phyloP scores from a whole-genome alignment of 2,797 vertebrate genomes.

The Psittacula echo region DNA sequence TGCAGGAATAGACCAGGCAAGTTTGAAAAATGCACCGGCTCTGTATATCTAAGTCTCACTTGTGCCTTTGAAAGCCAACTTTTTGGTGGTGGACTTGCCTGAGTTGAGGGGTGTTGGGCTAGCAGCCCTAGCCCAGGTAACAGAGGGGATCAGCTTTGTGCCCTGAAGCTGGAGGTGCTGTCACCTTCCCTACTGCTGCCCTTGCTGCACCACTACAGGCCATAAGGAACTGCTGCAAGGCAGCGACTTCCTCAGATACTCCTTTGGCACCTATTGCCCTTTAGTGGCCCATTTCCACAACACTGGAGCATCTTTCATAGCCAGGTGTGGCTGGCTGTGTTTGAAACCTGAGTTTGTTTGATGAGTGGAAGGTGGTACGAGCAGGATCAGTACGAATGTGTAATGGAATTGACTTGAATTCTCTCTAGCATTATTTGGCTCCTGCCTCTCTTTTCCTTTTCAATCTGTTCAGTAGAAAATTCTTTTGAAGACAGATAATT shows the following conservation, averaged over 20 bases:
- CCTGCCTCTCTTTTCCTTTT: background rate
- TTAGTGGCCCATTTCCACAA: background rate
- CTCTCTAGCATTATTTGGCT: conserved; percentile 18
- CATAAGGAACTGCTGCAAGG: background rate
- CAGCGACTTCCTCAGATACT: background rate
- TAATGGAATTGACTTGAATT: conserved; percentile 13
- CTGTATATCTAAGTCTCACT: background rate
- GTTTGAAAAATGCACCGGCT: background rate
- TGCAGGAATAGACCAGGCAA: background rate
- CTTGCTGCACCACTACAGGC: background rate
- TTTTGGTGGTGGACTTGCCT: background rate
- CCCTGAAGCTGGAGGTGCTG: background rate
- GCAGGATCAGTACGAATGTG: background rate
- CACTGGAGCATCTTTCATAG: background rate
- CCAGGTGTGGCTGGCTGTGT: background rate
- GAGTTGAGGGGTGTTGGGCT: background rate
- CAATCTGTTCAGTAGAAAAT: conserved; percentile 41
- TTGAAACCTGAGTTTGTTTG: background rate
- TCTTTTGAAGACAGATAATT: conserved; percentile 63
- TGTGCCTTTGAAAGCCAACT: background rate
- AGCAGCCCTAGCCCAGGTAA: background rate
- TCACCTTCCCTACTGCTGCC: background rate
- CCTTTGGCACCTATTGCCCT: background rate
- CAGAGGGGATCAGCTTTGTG: background rate
- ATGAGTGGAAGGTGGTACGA: background rate